Conservation (phyloP, 1,140 invertebrate species). For the Mactra quadrangularis region DNA sequence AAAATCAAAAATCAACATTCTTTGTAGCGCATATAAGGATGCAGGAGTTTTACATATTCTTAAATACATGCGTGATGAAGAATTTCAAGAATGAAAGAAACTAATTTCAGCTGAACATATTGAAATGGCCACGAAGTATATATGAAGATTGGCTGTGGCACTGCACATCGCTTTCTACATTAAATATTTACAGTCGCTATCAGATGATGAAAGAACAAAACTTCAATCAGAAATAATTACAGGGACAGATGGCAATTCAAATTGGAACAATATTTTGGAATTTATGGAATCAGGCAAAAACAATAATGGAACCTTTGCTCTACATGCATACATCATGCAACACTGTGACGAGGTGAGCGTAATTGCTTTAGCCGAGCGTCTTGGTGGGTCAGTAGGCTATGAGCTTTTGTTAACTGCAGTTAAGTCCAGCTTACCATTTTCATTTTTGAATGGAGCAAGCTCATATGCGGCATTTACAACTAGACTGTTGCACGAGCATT, state of each 20-base stretch:
- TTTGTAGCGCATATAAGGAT: slow-evolving; percentile 13
- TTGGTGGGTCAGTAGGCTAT: slow-evolving; percentile 32
- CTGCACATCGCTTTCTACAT: slow-evolving; percentile 28
- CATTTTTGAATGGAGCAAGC: slow-evolving; percentile 42
- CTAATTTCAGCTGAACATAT: slow-evolving; percentile 31
- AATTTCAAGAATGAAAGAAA: too few relatives aligned
- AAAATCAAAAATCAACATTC: slow-evolving; percentile 23
- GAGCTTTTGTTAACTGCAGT: background rate
- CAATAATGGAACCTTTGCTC: slow-evolving; percentile 33
- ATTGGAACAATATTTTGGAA: background rate
- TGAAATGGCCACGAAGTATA: slow-evolving; percentile 42
- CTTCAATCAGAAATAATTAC: background rate
- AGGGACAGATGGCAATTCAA: background rate
- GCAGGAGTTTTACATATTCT: background rate
- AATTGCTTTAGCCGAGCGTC: slow-evolving; percentile 22
- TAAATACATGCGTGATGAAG: slow-evolving; percentile 23
- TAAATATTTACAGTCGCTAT: background rate
- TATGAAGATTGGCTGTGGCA: slow-evolving; percentile 18
- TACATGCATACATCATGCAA: slow-evolving; percentile 15
- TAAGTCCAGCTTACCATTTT: slow-evolving; percentile 10
- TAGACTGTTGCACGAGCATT: slow-evolving; percentile 5
- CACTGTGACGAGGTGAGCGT: slow-evolving; percentile 34
- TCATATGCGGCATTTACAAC: slow-evolving; percentile 36
- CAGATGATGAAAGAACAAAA: background rate
- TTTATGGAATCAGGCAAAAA: slow-evolving; percentile 1